Base-by-base conservation (phyloP, 37 sponge, comb jelly and placozoan species). In the Bolinopsis microptera region DNA sequence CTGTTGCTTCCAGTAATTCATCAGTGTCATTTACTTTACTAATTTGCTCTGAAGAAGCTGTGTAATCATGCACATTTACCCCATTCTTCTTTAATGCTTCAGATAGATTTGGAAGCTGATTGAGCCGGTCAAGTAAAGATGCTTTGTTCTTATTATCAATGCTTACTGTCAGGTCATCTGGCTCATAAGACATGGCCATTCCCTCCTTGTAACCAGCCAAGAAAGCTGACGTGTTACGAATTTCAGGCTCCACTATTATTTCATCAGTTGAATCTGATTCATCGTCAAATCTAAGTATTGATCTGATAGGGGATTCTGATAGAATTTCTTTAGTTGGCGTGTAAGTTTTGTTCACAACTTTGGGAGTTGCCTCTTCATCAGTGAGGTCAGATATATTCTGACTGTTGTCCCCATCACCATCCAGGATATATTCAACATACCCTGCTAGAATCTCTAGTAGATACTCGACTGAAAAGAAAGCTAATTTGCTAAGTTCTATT, bases 391-490 rank as follows among this genome's bases (percentile, higher is more conserved):
- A 80, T 33, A 36, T 38, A 35, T 80, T 35, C 23, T 80, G 83
- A 80, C 38, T 80, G 36, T 36, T 32, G 18, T 28, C 21, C 36
- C 5, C 83, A 36, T 80, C 74, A 28, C 28, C 38, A 22, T 80
- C 83, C 38, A 80, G 38, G 9, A 80, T 80, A 38, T 80, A 35
- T 33, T 80, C 83, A 28, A 35, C 38, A 23, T 80, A 80, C 8
- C 83, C 83, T 35, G 83, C 83, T 3, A 80, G 38, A 13, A 80
- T 80, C 27, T 80, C 83, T 38, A 80, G 23, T 2, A 80, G 38
- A 80, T 80, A 35, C 23, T 36, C 38, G 35, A 80, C 83, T 80
- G 83, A 80, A 35, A 23, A 27, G 36, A 32, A 35, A 80, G 27
- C 13, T 8, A 74, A n/a, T 26, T n/a, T n/a, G n/a, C n/a, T n/a